These are phyloP conservation scores for Phaonia tiefii DNA, from an alignment of 2,888 invertebrate species.

Conservation along the genomic window DNA sequence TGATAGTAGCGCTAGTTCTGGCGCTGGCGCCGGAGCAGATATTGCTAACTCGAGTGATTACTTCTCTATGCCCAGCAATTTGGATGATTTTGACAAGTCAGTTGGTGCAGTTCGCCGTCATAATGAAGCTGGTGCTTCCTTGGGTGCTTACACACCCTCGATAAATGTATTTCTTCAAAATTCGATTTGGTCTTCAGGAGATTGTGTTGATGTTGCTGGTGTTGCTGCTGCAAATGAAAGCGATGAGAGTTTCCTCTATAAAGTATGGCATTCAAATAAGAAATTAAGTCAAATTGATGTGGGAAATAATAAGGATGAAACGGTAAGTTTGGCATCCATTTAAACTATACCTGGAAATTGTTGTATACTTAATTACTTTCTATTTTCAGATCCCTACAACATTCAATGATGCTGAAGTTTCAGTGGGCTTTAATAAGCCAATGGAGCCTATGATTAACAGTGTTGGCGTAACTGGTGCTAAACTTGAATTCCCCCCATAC, in stretches of 20 bases:
- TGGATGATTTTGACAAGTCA: conserved; percentile 70
- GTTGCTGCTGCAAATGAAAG: conserved; percentile 72
- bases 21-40: conserved; percentile 51
- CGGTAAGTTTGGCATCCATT: conserved; percentile 53
- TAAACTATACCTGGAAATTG: not conserved
- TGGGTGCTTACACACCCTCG: conserved; percentile 67
- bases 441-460: conserved; percentile 32
- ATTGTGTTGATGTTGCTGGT: conserved; percentile 69
- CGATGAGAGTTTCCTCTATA: conserved; percentile 73
- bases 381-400: conserved; percentile 18
- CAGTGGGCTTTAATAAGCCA: conserved; percentile 40
- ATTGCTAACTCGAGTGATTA: conserved; percentile 70
- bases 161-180: conserved; percentile 81
- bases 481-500: conserved; percentile 65
- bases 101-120: conserved; percentile 62
- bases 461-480: conserved; percentile 56
- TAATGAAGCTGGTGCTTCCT: conserved; percentile 57
- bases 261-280: conserved; percentile 71
- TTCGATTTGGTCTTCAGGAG: conserved; percentile 81
- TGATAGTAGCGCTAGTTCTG: conserved; percentile 65
- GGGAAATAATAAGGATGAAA: conserved; percentile 59
- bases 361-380: not conserved
- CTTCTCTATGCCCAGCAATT: conserved; percentile 72
- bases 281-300: conserved; percentile 65
- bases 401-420: conserved; percentile 34